A percentile compares a stretch with the other conserved stretches of the same genome.
These are phyloP conservation scores for Clunio marinus DNA, from an alignment of 2,888 invertebrate genomes.

Conservation along the genomic window DNA sequence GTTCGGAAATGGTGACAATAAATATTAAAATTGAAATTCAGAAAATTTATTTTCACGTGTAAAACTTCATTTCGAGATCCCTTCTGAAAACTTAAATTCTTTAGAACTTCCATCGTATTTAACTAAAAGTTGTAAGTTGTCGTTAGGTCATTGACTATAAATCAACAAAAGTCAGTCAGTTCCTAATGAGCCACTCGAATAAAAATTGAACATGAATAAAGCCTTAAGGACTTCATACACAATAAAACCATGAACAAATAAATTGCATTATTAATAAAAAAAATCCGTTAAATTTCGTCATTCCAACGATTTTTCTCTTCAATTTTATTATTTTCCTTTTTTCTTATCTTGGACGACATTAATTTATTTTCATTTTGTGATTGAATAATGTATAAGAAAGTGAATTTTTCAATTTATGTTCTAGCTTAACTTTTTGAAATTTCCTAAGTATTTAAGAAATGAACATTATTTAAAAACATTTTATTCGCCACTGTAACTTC, in stretches of 20 bases:
- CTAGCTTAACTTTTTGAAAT: too few species aligned
- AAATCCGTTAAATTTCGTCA: conserved; percentile 19
- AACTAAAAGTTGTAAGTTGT: too few species aligned
- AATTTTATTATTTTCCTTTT: conserved; percentile 14
- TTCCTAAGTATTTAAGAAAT: neutral
- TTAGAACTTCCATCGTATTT: too few species aligned
- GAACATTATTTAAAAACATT: too few species aligned
- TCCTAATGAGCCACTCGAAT: conserved; percentile 35
- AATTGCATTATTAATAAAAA: neutral
- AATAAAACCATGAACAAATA: neutral
- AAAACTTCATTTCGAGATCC: too few species aligned
- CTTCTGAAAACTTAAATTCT: too few species aligned
- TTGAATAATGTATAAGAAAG: neutral
- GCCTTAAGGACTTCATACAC: neutral
- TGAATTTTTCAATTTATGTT: neutral
- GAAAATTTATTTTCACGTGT: too few species aligned
- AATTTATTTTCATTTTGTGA: neutral
- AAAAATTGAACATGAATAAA: conserved; percentile 27
- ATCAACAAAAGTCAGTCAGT: conserved; percentile 8
- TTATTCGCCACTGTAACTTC: conserved; percentile 27
- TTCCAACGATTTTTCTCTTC: conserved; percentile 5
- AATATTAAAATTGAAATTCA: too few species aligned
- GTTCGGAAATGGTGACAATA: too few species aligned
- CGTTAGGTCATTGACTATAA: too few species aligned
- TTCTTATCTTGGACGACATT: too few species aligned